Base-by-base conservation (phyloP, 2,797 vertebrate genomes). In the Micropoecilia bifurca region DNA sequence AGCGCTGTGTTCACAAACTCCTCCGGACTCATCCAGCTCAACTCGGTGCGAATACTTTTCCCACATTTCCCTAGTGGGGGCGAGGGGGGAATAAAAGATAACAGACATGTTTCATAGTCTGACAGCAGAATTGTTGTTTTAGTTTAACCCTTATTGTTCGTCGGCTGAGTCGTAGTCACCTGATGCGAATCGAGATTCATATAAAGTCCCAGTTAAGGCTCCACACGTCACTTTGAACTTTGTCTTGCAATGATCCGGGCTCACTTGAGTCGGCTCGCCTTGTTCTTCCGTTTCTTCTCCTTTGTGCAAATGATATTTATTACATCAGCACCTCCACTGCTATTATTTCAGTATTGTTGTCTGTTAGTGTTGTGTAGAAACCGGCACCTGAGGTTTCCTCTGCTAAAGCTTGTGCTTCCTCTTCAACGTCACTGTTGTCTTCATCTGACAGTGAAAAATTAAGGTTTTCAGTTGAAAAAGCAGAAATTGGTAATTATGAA, bases 1-100 rank as follows among this genome's bases (percentile, higher is more conserved):
- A 39, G 47, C 0, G 80, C 89, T 76, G 76, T 39, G 10, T 36
- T 74, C 10, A 91, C 8, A 79, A 96, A 96, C 66, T 95, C 91
- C 41, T 14, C 43, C 0, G 94, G 95, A 63, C 63, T 95, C 83
- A 95, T 71, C 95, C 95, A 96, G n/a, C 69, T 48, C 1, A 57
- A 78, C 76, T 92, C 90, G 0, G 94, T 96, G 1, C 95, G 93
- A 66, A 96, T 92, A 74, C 95, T 89, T 74, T 92, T 95, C 53
- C 92, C 92, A 66, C 45, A 6, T 3, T n/a, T 79, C 30, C 94
- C 95, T 95, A 81, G 14, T 25, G 63, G 47, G 10, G 36, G 36
- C 3, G n/a, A 39, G 3, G 41, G 71, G 46, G 20, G 63, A 55
- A 41, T 43, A 0, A 13, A 22, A 9, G 16, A 45, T 28, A 0